Evolutionary conservation across 2,113 vertebrate species (phyloP), one percentile per base, ranked within the genome.

Genomic region (Chauna torquata): DNA sequence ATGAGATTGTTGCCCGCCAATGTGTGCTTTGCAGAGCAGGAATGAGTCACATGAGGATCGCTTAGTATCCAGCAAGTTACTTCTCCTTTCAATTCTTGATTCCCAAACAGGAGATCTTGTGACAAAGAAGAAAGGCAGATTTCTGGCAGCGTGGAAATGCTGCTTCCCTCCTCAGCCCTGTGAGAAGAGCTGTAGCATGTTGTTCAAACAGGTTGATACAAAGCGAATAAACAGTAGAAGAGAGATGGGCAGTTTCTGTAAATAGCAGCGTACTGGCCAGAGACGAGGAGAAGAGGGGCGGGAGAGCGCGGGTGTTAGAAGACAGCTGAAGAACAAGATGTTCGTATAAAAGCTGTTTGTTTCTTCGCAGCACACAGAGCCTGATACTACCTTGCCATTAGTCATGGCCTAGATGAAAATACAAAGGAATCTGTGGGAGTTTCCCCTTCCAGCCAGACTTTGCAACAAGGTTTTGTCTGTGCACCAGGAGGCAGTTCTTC

Each of bases 191-290:
- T 94, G 66, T 72, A 94, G 50, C 54, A 32, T 92, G 85, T 97
- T 96, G 89, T 93, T 97, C 96, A 96, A 97, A 95, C 94, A 97
- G 90, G 95, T 97, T 97, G 96, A 96, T 96, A 86, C 84, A 95
- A 94, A 93, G 92, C 47, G 52, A 97, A 96, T 76, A 97, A 95
- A 96, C 86, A 96, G 72, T 65, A 1, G 12, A 82, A 91, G 82
- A 86, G 87, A 96, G 94, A 74, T 45, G 86, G 86, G 55, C 90
- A 72, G 77, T 92, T 93, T 97, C 96, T 90, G 95, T 95, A 96
- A 97, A 96, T 90, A 96, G 69, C 77, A 91, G 42, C 16, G 0
- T 61, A 57, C 92, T 69, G 94, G 61, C 86, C 92, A 86, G 79
- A 89, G 42, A 81, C 40, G 32, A 11, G 38, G 50, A 90, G 44